Base-by-base conservation (phyloP, 2,797 vertebrate genomes). In the Sebastes cheni region DNA sequence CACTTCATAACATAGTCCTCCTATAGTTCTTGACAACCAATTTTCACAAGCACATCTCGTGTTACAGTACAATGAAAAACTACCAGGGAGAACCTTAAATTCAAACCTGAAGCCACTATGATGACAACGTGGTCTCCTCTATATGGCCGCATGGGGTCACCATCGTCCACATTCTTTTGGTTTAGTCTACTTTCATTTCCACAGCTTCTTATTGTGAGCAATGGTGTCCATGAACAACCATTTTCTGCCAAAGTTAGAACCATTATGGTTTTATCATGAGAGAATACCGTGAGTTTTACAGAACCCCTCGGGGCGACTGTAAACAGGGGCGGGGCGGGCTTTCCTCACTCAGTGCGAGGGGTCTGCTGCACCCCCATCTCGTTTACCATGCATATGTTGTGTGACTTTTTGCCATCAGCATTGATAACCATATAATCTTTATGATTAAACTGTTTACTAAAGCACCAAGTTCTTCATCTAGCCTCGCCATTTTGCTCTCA, bases 41-140 rank as follows among this genome's bases (percentile, higher is more conserved):
- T 88, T 92, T 86, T 82, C 61, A 81, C 79, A 77, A 88, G 83
- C 88, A 86, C 79, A 88, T 85, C 81, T 87, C 69, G 77, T 81
- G 60, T 84, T 84, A 72, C 67, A 79, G 60, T 66, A 71, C 75
- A 79, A 56, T 77, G 58, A 83, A 76, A 59, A 58, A 61, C 60
- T 64, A 52, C 42, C 58, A 65, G 23, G 8, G 32, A 55, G 46
- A 73, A 32, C 32, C 52, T 30, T 72, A 16, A 73, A 60, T 75
- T 20, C 22, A 70, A 36, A 72, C 6, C 61, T 39, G 52, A 67
- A 75, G 60, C 61, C 18, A 56, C 46, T 7, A 4, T n/a, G 12
- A 69, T 34, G 52, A 46, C n/a, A 25, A 66, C 39, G 20, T 14
- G 16, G 5, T 56, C 27, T 69, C 10, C 36, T 54, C 34, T 11